phyloP scores from a whole-genome alignment of 1,140 invertebrate species.

The Drosophila navojoa region DNA sequence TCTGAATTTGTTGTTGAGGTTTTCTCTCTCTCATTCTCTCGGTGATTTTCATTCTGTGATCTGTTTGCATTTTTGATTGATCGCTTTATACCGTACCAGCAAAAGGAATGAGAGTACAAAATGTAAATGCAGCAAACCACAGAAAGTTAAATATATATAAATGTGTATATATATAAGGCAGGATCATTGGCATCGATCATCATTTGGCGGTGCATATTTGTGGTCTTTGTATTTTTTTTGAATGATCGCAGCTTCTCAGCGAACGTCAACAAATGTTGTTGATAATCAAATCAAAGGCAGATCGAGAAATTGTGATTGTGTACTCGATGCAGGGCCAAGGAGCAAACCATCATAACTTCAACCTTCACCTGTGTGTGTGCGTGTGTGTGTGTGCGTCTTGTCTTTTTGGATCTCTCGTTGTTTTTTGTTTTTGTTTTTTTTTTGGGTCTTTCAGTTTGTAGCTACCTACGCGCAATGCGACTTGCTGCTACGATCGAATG shows the following conservation, averaged over 20 bases:
- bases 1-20: constrained; percentile 48
- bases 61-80: constrained; percentile 83
- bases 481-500: constrained; percentile 21
- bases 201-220: constrained; percentile 64
- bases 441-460: constrained; percentile 20
- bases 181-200: constrained; percentile 70
- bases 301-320: constrained; percentile 41
- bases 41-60: constrained; percentile 24
- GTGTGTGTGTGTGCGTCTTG: constrained; percentile 1
- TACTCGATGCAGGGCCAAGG: constrained; percentile 3
- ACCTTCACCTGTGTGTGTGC: constrained; percentile 16
- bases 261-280: constrained; percentile 63
- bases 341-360: constrained; percentile 22
- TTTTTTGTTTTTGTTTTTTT: constrained; percentile 6
- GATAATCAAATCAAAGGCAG: constrained; percentile 77
- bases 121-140: constrained; percentile 64
- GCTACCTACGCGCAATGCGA: constrained; percentile 60
- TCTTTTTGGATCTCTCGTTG: neutral
- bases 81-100: constrained; percentile 69
- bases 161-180: neutral
- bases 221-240: constrained; percentile 5
- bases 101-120: constrained; percentile 62
- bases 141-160: constrained; percentile 9
- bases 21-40: constrained; percentile 2
- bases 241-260: constrained; percentile 26